phyloP scores from a whole-genome alignment of 2,113 vertebrate species.

The Seriola aureovittata region DNA sequence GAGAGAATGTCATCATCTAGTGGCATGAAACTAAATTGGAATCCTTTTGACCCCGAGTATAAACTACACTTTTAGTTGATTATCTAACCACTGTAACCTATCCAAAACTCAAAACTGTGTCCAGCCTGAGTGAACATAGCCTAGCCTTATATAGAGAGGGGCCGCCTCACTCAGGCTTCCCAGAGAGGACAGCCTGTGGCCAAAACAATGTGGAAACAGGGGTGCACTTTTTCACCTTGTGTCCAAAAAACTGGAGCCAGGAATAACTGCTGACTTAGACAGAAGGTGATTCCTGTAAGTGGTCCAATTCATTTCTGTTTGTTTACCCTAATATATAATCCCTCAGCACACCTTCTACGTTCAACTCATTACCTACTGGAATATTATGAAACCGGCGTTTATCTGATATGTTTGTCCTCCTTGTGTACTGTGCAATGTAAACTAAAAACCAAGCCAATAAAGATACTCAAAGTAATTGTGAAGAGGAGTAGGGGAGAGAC shows the following conservation, averaged over 20 bases:
- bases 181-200: constrained; percentile 18
- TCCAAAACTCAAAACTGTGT: constrained; percentile 61
- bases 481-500: background rate
- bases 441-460: constrained; percentile 34
- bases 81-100: constrained; percentile 73
- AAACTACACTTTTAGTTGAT: constrained; percentile 59
- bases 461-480: constrained; percentile 3
- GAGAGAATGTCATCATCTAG: constrained; percentile 51
- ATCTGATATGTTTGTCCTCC: constrained; percentile 43
- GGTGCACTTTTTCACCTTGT: background rate
- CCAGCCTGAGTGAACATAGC: constrained; percentile 54
- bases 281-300: constrained; percentile 18
- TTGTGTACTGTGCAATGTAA: constrained; percentile 40
- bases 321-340: constrained; percentile 35
- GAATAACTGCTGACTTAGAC: constrained; percentile 7
- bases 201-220: constrained; percentile 37
- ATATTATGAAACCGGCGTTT: constrained; percentile 26
- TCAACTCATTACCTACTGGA: constrained; percentile 30
- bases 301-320: constrained; percentile 30
- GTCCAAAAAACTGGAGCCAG: constrained; percentile 4
- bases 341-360: constrained; percentile 21
- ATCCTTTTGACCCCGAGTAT: constrained; percentile 49
- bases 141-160: constrained; percentile 74
- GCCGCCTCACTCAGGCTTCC: constrained; percentile 20
- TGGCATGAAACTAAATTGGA: constrained; percentile 49